These are phyloP conservation scores for Lepidurus couesii DNA, from an alignment of 1,140 invertebrate genomes.

Conservation along the genomic window DNA sequence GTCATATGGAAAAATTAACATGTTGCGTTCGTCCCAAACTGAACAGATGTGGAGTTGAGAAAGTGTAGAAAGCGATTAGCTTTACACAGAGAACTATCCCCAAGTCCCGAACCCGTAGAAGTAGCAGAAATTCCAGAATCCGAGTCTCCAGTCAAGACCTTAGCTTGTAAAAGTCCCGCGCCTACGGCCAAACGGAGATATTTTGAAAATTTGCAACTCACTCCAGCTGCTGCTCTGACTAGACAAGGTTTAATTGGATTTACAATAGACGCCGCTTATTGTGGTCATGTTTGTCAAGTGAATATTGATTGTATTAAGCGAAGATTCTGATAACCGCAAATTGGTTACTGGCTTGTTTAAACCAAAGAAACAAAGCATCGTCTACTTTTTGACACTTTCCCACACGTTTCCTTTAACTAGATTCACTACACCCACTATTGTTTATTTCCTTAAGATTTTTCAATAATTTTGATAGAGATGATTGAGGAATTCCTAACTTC, in stretches of 20 bases:
- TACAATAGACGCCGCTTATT: neutral
- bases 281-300: no score
- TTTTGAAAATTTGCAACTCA: slow-evolving; percentile 11
- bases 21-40: neutral
- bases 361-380: neutral
- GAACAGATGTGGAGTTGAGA: slow-evolving; percentile 12
- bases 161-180: neutral
- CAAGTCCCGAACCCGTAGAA: slow-evolving; percentile 13
- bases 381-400: no score
- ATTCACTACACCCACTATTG: no score
- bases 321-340: neutral
- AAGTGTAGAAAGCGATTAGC: slow-evolving; percentile 24
- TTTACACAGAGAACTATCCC: neutral
- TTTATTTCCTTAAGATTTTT: no score
- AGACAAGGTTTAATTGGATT: neutral
- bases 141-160: neutral
- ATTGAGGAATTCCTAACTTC: no score
- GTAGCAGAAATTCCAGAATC: neutral
- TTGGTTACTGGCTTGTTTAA: neutral
- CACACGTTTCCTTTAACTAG: no score
- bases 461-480: no score
- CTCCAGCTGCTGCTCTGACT: neutral
- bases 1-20: neutral
- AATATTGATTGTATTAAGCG: no score
- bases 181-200: neutral